Evolutionary conservation across 2,113 vertebrate genomes (phyloP).

Genomic region (Peromyscus polionotus): DNA sequence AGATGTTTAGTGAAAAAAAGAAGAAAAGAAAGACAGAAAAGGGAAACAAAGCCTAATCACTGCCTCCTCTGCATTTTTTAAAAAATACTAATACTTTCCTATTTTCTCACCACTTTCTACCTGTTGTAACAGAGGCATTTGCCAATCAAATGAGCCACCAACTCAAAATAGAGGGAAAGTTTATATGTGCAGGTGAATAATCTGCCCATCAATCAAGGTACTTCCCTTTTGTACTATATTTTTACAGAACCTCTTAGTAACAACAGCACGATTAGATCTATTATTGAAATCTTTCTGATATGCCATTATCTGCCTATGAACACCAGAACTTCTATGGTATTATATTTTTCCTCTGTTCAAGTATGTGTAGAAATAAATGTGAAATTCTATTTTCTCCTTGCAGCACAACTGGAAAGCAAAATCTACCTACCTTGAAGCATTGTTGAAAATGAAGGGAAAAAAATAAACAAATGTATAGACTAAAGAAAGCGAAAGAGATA

Average conservation of each 20-base stretch:
- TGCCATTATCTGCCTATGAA: background rate
- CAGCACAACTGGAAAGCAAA: background rate
- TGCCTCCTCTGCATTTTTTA: background rate
- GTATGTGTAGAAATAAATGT: background rate
- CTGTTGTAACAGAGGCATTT: background rate
- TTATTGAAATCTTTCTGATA: constrained; percentile 43
- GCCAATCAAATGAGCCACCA: background rate
- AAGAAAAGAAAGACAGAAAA: background rate
- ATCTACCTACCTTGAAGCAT: background rate
- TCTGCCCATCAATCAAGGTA: background rate
- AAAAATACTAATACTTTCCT: background rate
- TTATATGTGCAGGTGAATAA: background rate
- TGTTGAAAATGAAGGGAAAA: background rate
- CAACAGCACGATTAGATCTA: background rate
- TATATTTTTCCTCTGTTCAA: background rate
- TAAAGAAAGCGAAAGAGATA: background rate
- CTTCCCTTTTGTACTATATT: background rate
- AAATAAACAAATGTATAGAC: background rate
- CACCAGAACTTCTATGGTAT: background rate
- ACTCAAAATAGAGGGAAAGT: background rate
- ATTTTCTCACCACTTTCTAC: background rate
- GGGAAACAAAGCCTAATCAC: background rate
- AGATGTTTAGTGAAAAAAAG: background rate
- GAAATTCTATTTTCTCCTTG: background rate
- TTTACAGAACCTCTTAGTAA: background rate